Evolutionary conservation across 2,113 vertebrate genomes (phyloP).

Genomic region (Corydoras maculifer): DNA sequence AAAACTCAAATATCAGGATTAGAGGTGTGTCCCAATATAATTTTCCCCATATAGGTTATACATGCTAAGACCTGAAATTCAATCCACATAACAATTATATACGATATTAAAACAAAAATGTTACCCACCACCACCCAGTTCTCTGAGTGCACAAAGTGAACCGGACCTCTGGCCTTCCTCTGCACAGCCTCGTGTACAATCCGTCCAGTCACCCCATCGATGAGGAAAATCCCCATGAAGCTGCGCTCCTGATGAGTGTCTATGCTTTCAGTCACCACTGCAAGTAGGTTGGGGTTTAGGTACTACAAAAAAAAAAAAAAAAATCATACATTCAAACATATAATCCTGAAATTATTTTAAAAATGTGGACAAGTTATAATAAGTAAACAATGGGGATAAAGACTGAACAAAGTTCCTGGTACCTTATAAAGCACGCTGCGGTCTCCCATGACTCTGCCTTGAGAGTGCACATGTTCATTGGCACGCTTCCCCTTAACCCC

Average conservation of each 20-base stretch:
- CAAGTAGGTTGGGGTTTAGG: constrained; percentile 91
- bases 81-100: no score
- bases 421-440: constrained; percentile 98
- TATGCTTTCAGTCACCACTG: constrained; percentile 87
- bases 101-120: no score
- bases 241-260: constrained; percentile 85
- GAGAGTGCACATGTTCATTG: constrained; percentile 93
- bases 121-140: constrained; percentile 96
- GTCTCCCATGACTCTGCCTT: constrained; percentile 96
- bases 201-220: constrained; percentile 88
- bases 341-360: neutral
- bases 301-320: constrained; percentile 62
- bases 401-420: no score
- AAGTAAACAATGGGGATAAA: no score
- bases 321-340: neutral
- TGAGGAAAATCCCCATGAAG: constrained; percentile 83
- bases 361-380: no score
- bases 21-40: no score
- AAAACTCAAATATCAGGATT: no score
- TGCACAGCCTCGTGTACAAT: constrained; percentile 91
- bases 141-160: constrained; percentile 92
- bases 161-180: constrained; percentile 84
- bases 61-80: no score
- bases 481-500: constrained; percentile 83
- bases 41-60: no score